Conservation (phyloP, 1,140 invertebrate species). For the Carcinoscorpius rotundicauda region DNA sequence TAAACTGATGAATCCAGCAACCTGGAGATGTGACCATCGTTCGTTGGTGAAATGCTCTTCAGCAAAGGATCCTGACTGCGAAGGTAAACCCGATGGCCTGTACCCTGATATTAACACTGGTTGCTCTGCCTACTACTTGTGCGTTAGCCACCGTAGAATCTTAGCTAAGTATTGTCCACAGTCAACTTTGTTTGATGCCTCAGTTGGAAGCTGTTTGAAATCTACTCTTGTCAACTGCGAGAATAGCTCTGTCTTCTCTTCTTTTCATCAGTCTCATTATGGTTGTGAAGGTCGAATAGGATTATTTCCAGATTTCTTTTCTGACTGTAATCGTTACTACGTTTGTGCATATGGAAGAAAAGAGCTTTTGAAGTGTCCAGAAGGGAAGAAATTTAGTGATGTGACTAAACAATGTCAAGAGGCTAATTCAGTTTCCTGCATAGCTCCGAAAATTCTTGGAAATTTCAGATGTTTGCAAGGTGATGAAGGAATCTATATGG, state of each 20-base stretch:
- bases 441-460: conserved; percentile 9
- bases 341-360: background rate
- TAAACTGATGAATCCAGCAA: conserved; percentile 41
- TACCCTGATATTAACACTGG: conserved; percentile 38
- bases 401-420: background rate
- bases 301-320: background rate
- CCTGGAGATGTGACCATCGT: conserved; percentile 30
- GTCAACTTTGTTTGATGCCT: conserved; percentile 30
- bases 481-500: conserved; percentile 16
- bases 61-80: conserved; percentile 22
- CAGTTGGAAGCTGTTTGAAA: conserved; percentile 11
- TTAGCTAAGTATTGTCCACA: conserved; percentile 28
- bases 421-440: conserved; percentile 1
- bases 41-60: conserved; percentile 26
- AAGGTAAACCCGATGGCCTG: conserved; percentile 36
- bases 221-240: conserved; percentile 11
- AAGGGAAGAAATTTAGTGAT: background rate
- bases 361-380: background rate
- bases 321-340: background rate
- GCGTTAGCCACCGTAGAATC: conserved; percentile 33
- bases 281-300: background rate
- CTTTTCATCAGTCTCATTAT: background rate
- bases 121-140: conserved; percentile 43
- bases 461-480: conserved; percentile 15
- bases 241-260: background rate